phyloP scores from a whole-genome alignment of 2,797 vertebrate genomes.

The Leptatherina wallacei region DNA sequence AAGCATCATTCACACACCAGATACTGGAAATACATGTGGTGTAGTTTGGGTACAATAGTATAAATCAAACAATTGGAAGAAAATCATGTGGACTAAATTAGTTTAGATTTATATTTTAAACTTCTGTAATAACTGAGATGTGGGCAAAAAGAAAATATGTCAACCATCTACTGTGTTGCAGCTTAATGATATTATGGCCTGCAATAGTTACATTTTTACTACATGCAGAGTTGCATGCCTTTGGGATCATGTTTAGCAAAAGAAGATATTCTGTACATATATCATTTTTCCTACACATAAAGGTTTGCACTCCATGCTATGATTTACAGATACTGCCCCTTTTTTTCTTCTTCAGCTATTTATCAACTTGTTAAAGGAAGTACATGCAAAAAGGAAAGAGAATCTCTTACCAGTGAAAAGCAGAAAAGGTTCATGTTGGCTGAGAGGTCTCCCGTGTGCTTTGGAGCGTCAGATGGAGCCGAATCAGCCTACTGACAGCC shows the following conservation, averaged over 20 bases:
- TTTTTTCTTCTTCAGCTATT: background rate
- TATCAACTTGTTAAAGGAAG: background rate
- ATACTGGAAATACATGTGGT: background rate
- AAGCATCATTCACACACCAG: background rate
- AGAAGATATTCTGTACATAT: background rate
- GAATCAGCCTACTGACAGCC: slow-evolving; percentile 49
- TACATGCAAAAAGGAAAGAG: slow-evolving; percentile 8
- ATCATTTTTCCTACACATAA: background rate
- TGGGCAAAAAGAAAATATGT: background rate
- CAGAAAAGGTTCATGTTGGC: slow-evolving; percentile 95
- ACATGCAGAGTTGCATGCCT: background rate
- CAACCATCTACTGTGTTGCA: background rate
- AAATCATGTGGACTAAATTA: background rate
- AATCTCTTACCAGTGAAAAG: slow-evolving; percentile 92
- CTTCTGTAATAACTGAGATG: background rate
- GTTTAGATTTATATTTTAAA: background rate
- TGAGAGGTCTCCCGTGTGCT: slow-evolving; percentile 9
- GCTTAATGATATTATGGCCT: too few relatives aligned
- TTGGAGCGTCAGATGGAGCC: slow-evolving; percentile 30
- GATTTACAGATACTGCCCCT: background rate
- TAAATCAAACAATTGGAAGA: background rate
- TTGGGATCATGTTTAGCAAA: background rate
- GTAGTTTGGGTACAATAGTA: background rate
- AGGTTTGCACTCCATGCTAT: background rate
- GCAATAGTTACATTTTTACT: background rate